Conservation (phyloP, 2,888 invertebrate genomes). For the Saturnia japonica region DNA sequence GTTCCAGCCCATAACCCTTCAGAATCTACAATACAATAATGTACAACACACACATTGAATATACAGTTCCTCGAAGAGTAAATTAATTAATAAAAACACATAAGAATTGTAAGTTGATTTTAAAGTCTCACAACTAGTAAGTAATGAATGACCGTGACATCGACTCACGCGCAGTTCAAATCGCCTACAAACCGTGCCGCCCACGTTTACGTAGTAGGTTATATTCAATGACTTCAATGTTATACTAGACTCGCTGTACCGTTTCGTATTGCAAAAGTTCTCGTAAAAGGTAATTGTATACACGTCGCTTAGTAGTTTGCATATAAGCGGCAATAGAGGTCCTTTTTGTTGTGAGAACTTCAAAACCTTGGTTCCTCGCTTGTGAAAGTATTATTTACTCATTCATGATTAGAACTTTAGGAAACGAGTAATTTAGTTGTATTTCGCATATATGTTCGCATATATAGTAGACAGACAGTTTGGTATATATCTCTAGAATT, state of each 20-base stretch:
- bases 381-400: background rate
- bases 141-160: slow-evolving; percentile 64
- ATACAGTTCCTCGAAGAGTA: too few relatives aligned
- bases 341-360: background rate
- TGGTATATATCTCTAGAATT: too few relatives aligned
- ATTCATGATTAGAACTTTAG: too few relatives aligned
- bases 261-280: background rate
- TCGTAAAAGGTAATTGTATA: background rate
- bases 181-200: slow-evolving; percentile 57
- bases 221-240: background rate
- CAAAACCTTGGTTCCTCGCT: background rate
- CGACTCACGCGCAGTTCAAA: slow-evolving; percentile 58
- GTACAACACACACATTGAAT: too few relatives aligned
- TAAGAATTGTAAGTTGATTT: too few relatives aligned
- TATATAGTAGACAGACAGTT: too few relatives aligned
- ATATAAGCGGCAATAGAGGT: background rate
- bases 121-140: slow-evolving; percentile 25
- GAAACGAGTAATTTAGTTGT: too few relatives aligned
- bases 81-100: too few relatives aligned
- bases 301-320: background rate
- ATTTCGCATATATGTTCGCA: too few relatives aligned
- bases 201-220: slow-evolving; percentile 38
- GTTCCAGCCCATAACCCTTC: too few relatives aligned
- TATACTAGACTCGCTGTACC: background rate
- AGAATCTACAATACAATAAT: too few relatives aligned